Evolutionary conservation across 2,113 vertebrate genomes (phyloP).

Genomic region (Nerophis lumbriciformis): DNA sequence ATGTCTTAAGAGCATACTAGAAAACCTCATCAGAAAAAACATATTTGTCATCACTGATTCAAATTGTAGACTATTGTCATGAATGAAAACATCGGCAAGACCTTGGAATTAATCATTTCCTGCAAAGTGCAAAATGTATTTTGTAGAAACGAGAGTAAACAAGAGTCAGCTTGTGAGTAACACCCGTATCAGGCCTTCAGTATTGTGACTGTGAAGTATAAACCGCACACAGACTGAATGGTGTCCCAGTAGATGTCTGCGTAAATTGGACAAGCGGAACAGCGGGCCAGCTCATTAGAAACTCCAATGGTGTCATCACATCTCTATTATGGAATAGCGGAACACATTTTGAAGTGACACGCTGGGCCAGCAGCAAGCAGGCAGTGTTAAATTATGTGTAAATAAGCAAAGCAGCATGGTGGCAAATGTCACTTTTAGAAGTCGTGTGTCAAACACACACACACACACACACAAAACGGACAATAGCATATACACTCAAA

Average conservation of each 20-base stretch:
- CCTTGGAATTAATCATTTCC: not conserved
- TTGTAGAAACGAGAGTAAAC: not conserved
- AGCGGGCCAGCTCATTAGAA: not conserved
- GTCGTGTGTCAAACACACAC: not conserved
- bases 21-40: not conserved
- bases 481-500: too few relatives aligned
- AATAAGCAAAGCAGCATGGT: conserved; percentile 1
- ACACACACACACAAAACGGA: too few relatives aligned
- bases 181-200: not conserved
- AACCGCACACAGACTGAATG: not conserved
- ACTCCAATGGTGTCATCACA: not conserved
- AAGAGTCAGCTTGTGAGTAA: not conserved
- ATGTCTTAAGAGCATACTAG: not conserved
- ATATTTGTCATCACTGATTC: conserved; percentile 19
- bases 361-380: not conserved
- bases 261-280: not conserved
- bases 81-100: conserved; percentile 2
- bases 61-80: conserved; percentile 17
- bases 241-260: not conserved
- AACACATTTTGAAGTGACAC: conserved; percentile 1
- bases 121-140: not conserved
- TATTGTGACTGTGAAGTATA: not conserved
- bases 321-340: not conserved
- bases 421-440: not conserved
- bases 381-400: not conserved